These are phyloP conservation scores for Vanessa cardui DNA, from an alignment of 2,888 invertebrate species.

Conservation along the genomic window DNA sequence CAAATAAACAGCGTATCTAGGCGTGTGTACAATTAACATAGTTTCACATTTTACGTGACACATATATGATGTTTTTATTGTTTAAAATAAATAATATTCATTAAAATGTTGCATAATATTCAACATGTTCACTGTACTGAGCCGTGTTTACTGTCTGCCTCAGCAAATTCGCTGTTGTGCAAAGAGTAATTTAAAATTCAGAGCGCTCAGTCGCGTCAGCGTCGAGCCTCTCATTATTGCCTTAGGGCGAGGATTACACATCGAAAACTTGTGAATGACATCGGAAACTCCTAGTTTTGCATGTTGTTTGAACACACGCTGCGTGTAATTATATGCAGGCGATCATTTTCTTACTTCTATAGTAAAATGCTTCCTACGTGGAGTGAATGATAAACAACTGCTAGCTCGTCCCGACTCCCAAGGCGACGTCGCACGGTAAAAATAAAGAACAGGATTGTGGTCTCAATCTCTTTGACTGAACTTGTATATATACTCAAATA, in stretches of 20 bases:
- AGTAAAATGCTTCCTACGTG: neutral
- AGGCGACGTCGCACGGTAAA: too few relatives aligned
- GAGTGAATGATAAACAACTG: neutral
- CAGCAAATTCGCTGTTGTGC: constrained; percentile 65
- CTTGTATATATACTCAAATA: too few relatives aligned
- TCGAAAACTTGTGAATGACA: constrained; percentile 25
- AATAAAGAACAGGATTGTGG: too few relatives aligned
- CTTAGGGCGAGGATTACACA: constrained; percentile 45
- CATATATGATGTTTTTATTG: neutral
- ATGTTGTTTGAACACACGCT: constrained; percentile 4
- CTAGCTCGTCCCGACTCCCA: too few relatives aligned
- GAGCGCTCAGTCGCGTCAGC: constrained; percentile 61
- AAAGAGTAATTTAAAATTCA: constrained; percentile 79
- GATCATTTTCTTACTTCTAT: neutral
- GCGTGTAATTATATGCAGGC: neutral
- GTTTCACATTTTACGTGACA: neutral
- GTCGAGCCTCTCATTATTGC: constrained; percentile 65
- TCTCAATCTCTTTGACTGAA: too few relatives aligned
- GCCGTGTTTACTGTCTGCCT: constrained; percentile 67
- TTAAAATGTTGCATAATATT: constrained; percentile 32
- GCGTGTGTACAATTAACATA: neutral
- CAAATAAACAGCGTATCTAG: neutral
- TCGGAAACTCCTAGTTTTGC: constrained; percentile 24
- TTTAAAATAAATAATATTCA: constrained; percentile 26
- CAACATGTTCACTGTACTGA: constrained; percentile 36